phyloP scores from a whole-genome alignment of 2,113 vertebrate species.

The Tor tambroides region DNA sequence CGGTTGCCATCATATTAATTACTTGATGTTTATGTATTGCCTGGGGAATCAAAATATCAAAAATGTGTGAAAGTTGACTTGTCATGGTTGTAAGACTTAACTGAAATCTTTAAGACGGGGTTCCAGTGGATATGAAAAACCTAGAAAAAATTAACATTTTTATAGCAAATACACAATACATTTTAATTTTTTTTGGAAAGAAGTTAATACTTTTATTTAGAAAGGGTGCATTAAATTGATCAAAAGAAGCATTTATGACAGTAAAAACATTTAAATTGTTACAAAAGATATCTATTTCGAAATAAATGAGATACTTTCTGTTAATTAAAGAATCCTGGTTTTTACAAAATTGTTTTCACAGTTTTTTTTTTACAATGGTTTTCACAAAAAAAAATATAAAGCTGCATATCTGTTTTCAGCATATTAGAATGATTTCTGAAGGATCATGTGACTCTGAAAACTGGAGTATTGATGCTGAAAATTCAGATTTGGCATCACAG shows the following conservation, averaged over 20 bases:
- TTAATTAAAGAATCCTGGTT: background rate
- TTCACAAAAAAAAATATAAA: too few species aligned
- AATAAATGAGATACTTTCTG: background rate
- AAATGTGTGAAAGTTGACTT: background rate
- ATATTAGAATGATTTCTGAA: background rate
- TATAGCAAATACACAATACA: background rate
- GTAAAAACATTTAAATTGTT: background rate
- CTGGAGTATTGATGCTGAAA: background rate
- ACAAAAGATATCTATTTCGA: background rate
- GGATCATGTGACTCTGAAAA: background rate
- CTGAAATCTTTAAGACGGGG: background rate
- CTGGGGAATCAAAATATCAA: background rate
- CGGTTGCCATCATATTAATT: background rate
- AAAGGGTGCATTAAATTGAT: background rate
- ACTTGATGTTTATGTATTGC: slow-evolving; percentile 2
- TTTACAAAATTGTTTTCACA: too few species aligned
- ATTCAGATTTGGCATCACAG: too few species aligned
- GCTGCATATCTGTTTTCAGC: background rate
- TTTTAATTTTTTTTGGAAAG: background rate
- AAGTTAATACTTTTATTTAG: background rate
- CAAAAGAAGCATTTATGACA: background rate
- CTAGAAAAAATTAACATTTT: background rate
- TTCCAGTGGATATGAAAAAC: background rate
- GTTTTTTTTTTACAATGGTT: too few species aligned
- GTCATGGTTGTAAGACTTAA: background rate